Conservation (phyloP, 2,888 invertebrate species). For the Uloborus plumipes region DNA sequence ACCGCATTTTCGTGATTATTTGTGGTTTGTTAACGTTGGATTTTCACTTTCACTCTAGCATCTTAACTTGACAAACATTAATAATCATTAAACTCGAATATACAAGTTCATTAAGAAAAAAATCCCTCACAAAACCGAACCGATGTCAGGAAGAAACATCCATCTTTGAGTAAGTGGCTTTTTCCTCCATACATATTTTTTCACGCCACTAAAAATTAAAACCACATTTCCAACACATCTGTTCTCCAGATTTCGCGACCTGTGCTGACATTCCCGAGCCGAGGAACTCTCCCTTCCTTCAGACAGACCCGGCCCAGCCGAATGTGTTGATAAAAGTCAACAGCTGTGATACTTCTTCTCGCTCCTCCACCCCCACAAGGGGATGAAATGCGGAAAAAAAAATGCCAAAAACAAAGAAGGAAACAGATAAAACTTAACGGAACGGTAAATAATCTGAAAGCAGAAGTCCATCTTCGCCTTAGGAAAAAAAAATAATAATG, state of each 20-base stretch:
- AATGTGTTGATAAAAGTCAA: slow-evolving; percentile 24
- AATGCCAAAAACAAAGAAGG: neutral
- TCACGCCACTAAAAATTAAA: slow-evolving; percentile 31
- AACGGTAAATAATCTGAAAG: neutral
- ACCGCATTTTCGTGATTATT: too few relatives aligned
- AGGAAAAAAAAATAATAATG: neutral
- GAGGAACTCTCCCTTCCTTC: too few relatives aligned
- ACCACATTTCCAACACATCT: slow-evolving; percentile 52
- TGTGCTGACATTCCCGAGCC: slow-evolving; percentile 1
- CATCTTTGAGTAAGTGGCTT: too few relatives aligned
- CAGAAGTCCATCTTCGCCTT: neutral
- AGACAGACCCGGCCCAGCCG: neutral
- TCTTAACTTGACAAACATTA: too few relatives aligned
- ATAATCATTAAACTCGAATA: too few relatives aligned
- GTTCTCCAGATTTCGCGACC: slow-evolving; percentile 20
- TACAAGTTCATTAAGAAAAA: too few relatives aligned
- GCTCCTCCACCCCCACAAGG: slow-evolving; percentile 3
- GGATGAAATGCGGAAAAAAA: neutral
- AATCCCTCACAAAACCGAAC: too few relatives aligned
- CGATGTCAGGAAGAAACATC: too few relatives aligned
- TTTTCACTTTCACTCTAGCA: too few relatives aligned
- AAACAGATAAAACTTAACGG: neutral
- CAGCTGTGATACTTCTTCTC: slow-evolving; percentile 35
- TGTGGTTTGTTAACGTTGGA: too few relatives aligned
- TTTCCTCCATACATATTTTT: neutral